These are phyloP conservation scores for Patagioenas fasciata DNA, from an alignment of 2,113 vertebrate species.

Conservation along the genomic window DNA sequence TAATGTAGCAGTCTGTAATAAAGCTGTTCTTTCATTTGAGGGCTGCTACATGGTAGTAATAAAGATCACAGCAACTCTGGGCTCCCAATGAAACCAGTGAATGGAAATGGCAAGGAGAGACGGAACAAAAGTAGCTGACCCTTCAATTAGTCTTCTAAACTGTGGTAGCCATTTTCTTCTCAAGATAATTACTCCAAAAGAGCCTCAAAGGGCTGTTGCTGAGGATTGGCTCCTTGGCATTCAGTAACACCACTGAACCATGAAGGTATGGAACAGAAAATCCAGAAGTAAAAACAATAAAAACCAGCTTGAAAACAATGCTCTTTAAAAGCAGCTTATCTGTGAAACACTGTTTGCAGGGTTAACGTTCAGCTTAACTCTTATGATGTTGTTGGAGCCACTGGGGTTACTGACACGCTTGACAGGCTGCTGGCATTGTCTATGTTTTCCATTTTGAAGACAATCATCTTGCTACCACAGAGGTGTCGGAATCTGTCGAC, in stretches of 20 bases:
- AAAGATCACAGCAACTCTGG: neutral
- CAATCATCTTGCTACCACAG: neutral
- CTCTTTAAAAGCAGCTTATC: neutral
- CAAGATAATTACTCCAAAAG: neutral
- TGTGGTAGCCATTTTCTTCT: neutral
- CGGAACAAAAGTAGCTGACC: neutral
- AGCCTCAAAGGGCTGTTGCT: neutral
- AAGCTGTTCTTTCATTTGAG: neutral
- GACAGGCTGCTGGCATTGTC: neutral
- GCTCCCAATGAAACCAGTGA: neutral
- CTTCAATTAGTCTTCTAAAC: neutral
- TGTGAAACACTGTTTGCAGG: neutral
- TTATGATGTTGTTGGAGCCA: neutral
- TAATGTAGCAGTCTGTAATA: fast-evolving
- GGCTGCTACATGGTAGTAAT: neutral
- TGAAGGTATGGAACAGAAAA: neutral
- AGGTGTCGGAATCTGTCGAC: neutral
- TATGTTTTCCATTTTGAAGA: neutral
- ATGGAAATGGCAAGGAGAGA: neutral
- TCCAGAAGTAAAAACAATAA: neutral
- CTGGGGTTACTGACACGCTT: neutral
- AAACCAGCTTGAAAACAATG: neutral
- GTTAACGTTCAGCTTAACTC: neutral
- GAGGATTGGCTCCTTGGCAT: neutral
- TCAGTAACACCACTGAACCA: fast-evolving